Evolutionary conservation across 2,113 vertebrate genomes (phyloP).

Genomic region (Platycercus adscitus): DNA sequence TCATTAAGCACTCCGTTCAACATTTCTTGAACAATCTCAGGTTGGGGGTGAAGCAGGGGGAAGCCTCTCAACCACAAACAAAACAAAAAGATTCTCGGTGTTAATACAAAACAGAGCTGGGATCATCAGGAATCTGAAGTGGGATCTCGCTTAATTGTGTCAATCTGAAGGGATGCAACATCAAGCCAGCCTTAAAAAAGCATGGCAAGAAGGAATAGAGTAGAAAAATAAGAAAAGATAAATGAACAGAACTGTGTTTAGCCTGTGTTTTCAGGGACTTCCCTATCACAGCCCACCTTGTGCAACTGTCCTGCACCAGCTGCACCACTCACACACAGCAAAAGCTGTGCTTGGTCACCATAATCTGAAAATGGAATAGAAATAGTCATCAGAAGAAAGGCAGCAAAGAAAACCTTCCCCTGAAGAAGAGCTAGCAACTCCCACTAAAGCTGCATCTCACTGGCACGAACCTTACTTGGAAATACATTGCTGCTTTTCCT

Average conservation of each 20-base stretch:
- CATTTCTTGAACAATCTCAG: constrained; percentile 47
- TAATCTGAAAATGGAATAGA: neutral
- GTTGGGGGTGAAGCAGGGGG: neutral
- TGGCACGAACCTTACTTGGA: neutral
- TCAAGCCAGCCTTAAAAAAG: neutral
- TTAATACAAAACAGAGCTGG: neutral
- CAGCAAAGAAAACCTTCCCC: neutral
- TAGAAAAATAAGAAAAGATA: neutral
- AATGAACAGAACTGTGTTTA: neutral
- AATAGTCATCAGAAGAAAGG: neutral
- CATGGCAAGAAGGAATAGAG: neutral
- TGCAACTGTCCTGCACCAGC: neutral
- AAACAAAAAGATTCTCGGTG: constrained; percentile 18
- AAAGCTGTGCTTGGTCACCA: neutral
- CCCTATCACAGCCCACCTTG: neutral
- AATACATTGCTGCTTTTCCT: neutral
- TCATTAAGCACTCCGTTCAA: constrained; percentile 63
- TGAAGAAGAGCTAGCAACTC: neutral
- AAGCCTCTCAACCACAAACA: neutral
- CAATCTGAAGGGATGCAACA: neutral
- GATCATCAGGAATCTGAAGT: neutral
- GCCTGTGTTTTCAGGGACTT: neutral
- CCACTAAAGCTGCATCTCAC: neutral
- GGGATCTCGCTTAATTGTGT: neutral
- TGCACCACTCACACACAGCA: accelerated